Evolutionary conservation across 2,113 vertebrate genomes (phyloP).

Genomic region (Gyps fulvus): DNA sequence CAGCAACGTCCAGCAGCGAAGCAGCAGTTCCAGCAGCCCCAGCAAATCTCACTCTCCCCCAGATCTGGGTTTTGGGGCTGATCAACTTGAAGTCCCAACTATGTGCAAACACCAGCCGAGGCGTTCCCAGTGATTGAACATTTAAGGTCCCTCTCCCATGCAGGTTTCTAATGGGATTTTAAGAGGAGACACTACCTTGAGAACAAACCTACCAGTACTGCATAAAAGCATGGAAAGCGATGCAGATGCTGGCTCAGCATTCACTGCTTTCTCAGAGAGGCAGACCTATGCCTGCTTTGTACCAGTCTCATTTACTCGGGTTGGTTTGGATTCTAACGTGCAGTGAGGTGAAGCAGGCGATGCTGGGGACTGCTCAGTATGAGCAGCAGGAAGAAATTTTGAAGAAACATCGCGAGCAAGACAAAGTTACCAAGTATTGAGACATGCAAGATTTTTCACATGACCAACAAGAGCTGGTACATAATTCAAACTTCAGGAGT

Average conservation of each 20-base stretch:
- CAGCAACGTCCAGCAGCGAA: not conserved
- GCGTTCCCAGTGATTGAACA: not conserved
- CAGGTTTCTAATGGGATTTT: not conserved
- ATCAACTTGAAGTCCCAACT: no score
- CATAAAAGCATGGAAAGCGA: not conserved
- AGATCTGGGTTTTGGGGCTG: not conserved
- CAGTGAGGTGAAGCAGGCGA: not conserved
- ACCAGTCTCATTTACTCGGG: accelerated
- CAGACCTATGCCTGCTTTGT: not conserved
- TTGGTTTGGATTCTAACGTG: not conserved
- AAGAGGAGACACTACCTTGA: not conserved
- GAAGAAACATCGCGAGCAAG: not conserved
- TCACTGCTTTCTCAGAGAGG: not conserved
- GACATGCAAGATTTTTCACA: no score
- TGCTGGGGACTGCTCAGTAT: not conserved
- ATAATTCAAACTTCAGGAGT: not conserved
- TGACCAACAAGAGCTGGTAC: not conserved
- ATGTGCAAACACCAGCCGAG: not conserved
- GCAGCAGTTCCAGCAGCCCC: not conserved
- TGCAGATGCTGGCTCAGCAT: not conserved
- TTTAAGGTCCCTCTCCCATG: not conserved
- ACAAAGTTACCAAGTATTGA: no score
- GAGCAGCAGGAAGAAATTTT: not conserved
- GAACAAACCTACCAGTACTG: not conserved
- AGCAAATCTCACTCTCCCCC: not conserved